Evolutionary conservation across 2,797 vertebrate genomes (phyloP).

Genomic region (Typhlichthys eigenmanni): DNA sequence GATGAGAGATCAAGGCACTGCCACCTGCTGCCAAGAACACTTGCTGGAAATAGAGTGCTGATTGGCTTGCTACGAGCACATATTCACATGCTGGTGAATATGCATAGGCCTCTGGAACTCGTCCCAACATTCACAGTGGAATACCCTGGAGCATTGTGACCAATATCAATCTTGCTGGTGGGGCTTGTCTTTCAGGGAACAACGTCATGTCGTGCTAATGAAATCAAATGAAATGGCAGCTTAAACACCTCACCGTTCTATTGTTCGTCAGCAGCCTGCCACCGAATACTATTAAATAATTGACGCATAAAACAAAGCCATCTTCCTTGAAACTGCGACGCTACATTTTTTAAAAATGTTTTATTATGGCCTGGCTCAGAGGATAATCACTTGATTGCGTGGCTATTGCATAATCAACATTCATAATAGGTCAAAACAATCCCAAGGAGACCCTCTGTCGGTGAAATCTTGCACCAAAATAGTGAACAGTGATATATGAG

Average conservation of each 20-base stretch:
- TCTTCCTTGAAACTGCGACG: slow-evolving; percentile 19
- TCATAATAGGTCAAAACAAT: neutral
- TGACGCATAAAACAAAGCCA: slow-evolving; percentile 23
- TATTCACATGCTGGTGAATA: slow-evolving; percentile 41
- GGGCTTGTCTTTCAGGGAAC: slow-evolving; percentile 17
- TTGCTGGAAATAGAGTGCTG: slow-evolving; percentile 36
- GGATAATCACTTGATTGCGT: slow-evolving; percentile 14
- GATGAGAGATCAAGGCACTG: slow-evolving; percentile 9
- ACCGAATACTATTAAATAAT: neutral
- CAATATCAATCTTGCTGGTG: slow-evolving; percentile 31
- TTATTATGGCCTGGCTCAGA: slow-evolving; percentile 25
- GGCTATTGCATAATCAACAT: neutral
- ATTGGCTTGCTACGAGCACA: slow-evolving; percentile 19
- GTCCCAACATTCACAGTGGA: slow-evolving; percentile 29
- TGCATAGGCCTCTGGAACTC: slow-evolving; percentile 38
- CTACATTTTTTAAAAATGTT: slow-evolving; percentile 29
- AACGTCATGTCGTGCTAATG: slow-evolving; percentile 37
- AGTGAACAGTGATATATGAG: neutral
- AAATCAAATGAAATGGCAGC: slow-evolving; percentile 43
- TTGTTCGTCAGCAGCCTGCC: slow-evolving; percentile 47
- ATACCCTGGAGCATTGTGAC: slow-evolving; percentile 19
- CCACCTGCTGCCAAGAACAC: slow-evolving; percentile 35
- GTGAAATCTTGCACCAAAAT: neutral
- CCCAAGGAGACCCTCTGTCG: slow-evolving; percentile 1
- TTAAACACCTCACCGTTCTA: slow-evolving; percentile 43